Percentiles rank a stretch among this genome's conserved stretches.
phyloP scores from a whole-genome alignment of 2,888 invertebrate species.

The Pseudococcus jackbeardsleyi region DNA sequence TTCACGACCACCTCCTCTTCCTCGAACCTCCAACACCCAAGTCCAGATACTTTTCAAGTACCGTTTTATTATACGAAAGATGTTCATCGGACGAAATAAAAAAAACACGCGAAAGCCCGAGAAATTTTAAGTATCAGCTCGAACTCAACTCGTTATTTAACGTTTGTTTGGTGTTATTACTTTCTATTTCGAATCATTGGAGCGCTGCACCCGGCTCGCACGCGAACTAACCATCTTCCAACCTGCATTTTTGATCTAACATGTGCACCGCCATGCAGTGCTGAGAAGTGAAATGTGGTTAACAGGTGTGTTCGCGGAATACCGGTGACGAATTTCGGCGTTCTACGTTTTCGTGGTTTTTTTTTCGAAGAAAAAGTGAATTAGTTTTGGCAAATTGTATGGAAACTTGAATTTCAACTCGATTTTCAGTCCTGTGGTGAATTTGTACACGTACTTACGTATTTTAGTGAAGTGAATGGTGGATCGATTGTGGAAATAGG shows the following conservation, averaged over 20 bases:
- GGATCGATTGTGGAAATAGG: not conserved
- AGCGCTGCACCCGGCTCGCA: conserved; percentile 4
- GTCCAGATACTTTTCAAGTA: not conserved
- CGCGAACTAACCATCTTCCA: not conserved
- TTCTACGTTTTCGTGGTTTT: not conserved
- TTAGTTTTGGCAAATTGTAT: not conserved
- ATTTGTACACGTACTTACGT: not conserved
- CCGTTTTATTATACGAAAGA: not conserved
- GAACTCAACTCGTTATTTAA: not conserved
- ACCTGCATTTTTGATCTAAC: conserved; percentile 38
- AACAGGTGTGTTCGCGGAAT: conserved; percentile 39
- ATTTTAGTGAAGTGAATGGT: not conserved
- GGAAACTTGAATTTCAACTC: not conserved
- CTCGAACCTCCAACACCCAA: not conserved
- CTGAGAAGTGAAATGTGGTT: conserved; percentile 42
- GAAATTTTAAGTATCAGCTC: not conserved
- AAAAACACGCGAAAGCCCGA: not conserved
- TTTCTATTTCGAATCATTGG: conserved; percentile 36
- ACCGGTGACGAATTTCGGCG: conserved; percentile 18
- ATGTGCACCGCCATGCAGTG: conserved; percentile 48
- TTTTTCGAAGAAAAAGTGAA: not conserved
- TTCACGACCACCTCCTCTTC: not conserved
- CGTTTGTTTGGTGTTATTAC: not conserved
- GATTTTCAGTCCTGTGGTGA: not conserved
- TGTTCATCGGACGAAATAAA: not conserved